Evolutionary conservation across 2,113 vertebrate species (phyloP).

Genomic region (Myiagra hebetior): DNA sequence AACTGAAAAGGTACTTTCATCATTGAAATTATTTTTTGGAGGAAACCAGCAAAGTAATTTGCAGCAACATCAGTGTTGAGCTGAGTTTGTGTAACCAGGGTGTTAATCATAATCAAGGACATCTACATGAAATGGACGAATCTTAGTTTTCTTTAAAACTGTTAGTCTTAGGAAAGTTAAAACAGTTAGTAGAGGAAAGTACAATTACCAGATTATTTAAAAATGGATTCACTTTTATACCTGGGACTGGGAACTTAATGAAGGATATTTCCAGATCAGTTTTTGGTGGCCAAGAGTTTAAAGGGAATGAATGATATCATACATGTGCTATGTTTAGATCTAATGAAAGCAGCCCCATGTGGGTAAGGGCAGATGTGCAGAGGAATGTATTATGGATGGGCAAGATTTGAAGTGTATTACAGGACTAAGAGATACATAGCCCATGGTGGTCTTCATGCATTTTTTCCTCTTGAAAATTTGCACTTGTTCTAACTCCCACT

Average conservation of each 20-base stretch:
- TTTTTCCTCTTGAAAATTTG: not conserved
- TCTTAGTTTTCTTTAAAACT: not conserved
- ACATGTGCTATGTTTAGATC: not conserved
- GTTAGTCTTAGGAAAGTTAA: not conserved
- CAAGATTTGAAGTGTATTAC: not conserved
- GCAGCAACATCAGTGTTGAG: not conserved
- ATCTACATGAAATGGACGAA: not conserved
- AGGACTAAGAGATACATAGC: not conserved
- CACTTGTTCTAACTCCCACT: not conserved
- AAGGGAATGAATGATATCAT: not conserved
- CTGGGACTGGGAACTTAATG: not conserved
- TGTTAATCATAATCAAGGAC: not conserved
- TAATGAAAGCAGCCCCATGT: not conserved
- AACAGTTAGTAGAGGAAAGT: not conserved
- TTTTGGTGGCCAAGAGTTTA: not conserved
- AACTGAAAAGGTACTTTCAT: not conserved
- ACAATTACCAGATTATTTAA: not conserved
- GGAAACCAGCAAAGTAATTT: not conserved
- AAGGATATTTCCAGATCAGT: not conserved
- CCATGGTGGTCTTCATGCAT: not conserved
- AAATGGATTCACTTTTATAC: not conserved
- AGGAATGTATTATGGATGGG: not conserved
- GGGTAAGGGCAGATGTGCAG: not conserved
- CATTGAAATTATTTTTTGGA: not conserved
- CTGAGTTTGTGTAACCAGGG: not conserved